Base-by-base conservation (phyloP, 2,113 vertebrate species). In the Okapia johnstoni region DNA sequence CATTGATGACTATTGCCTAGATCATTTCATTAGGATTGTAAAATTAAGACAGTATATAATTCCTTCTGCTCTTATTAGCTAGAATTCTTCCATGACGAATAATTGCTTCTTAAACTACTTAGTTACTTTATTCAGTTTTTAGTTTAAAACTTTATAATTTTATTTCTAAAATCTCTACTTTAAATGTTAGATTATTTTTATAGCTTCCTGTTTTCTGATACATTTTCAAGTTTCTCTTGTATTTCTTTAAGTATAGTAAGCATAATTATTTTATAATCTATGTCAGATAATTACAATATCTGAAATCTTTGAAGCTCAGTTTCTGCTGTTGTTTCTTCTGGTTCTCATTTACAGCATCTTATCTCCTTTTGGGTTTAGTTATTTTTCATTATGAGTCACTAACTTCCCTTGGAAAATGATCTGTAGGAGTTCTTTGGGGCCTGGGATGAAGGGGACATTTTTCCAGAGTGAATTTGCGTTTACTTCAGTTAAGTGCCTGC, bases 21-120 rank as follows among this genome's bases (percentile, higher is more conserved):
- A 55, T 61, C 55, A 58, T 90, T 70, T 79, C 11, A 10, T 63
- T 57, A 76, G 54, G 85, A 85, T 28, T 80, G 33, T 48, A 76
- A 90, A 66, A 83, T 57, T n/a, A 81, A 50, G 40, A 36, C 5
- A 57, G 6, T 43, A 52, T 58, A n/a, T 52, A 9, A 86, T 58
- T 93, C 40, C 7, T 77, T 77, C 40, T 85, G 40, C 15, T 80
- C 52, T 90, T 80, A 66, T 30, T 90, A 70, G 28, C 87, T 86
- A 52, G 88, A 85, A 52, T 80, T 96, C 40, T 85, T 89, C 80
- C 33, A 25, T 58, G n/a, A 90, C 70, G n/a, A 70, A 58, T 85
- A 86, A 90, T 86, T 93, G 54, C 54, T 54, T 93, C 79, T 93
- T 93, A 79, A 90, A 73, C n/a, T 77, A 60, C 40, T 79, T 63